These are phyloP conservation scores for Ctenochaetus hawaiiensis DNA, from an alignment of 2,797 vertebrate species.

Conservation along the genomic window DNA sequence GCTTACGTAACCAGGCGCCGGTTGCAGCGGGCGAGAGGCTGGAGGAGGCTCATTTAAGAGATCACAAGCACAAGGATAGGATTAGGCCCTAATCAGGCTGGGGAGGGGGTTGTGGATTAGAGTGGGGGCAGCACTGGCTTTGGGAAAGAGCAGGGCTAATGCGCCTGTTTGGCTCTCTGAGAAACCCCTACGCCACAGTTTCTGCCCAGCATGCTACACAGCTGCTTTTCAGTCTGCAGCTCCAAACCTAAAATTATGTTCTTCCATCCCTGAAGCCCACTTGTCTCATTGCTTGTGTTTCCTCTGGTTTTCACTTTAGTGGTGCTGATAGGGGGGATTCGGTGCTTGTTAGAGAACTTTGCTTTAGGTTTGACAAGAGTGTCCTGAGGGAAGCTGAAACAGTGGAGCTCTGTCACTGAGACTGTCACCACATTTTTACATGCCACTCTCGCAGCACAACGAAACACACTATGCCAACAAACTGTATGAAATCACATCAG, in stretches of 20 bases:
- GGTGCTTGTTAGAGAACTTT: slow-evolving; percentile 57
- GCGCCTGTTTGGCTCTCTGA: slow-evolving; percentile 35
- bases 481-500: slow-evolving; percentile 27
- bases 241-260: slow-evolving; percentile 30
- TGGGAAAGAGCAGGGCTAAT: slow-evolving; percentile 48
- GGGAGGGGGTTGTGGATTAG: slow-evolving; percentile 45
- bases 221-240: slow-evolving; percentile 31
- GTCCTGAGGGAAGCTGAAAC: slow-evolving; percentile 67
- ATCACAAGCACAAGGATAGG: slow-evolving; percentile 72
- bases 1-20: slow-evolving; percentile 36
- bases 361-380: slow-evolving; percentile 69
- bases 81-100: slow-evolving; percentile 73
- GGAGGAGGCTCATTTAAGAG: slow-evolving; percentile 74
- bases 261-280: slow-evolving; percentile 42
- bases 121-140: slow-evolving; percentile 49
- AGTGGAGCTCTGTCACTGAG: slow-evolving; percentile 62
- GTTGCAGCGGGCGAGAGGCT: slow-evolving; percentile 43
- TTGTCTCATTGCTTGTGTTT: slow-evolving; percentile 52
- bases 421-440: slow-evolving; percentile 63
- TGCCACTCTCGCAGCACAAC: slow-evolving; percentile 33
- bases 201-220: slow-evolving; percentile 31
- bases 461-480: slow-evolving; percentile 34
- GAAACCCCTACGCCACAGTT: slow-evolving; percentile 16
- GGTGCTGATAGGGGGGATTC: not conserved
- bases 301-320: slow-evolving; percentile 23